These are phyloP conservation scores for Pomatorhinus ruficollis DNA, from an alignment of 2,113 vertebrate species.

Conservation along the genomic window DNA sequence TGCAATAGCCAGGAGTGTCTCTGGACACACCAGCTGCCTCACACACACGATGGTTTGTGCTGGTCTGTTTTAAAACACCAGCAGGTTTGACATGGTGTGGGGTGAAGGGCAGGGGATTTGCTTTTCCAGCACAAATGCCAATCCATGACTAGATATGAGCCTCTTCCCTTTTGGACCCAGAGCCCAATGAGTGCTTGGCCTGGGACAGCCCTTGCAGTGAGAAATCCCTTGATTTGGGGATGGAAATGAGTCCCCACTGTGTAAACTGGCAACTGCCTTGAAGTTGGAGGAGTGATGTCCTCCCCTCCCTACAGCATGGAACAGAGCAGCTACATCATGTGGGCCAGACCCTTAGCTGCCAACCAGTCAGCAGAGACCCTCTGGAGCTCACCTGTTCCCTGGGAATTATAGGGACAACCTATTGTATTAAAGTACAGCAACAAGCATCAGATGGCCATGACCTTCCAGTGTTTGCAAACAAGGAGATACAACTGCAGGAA, in stretches of 20 bases:
- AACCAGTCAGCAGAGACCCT: background rate
- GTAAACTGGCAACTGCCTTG: background rate
- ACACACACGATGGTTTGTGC: accelerated
- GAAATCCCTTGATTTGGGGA: background rate
- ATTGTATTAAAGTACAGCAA: background rate
- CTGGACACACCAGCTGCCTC: background rate
- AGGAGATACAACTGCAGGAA: background rate
- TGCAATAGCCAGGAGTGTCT: background rate
- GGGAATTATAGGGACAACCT: background rate
- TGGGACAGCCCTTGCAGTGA: background rate
- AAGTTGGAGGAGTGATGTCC: background rate
- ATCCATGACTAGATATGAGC: background rate
- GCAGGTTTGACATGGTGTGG: background rate
- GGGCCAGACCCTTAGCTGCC: background rate
- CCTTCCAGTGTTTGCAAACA: background rate
- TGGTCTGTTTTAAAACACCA: background rate
- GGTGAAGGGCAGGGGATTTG: background rate
- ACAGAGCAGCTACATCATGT: background rate
- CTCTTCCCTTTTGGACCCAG: background rate
- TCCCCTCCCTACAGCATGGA: background rate
- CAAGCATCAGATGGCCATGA: background rate
- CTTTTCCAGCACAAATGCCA: background rate
- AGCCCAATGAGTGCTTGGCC: background rate
- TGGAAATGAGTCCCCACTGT: background rate
- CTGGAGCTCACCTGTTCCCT: background rate